Conservation (phyloP, 2,113 vertebrate species). For the Picathartes gymnocephalus region DNA sequence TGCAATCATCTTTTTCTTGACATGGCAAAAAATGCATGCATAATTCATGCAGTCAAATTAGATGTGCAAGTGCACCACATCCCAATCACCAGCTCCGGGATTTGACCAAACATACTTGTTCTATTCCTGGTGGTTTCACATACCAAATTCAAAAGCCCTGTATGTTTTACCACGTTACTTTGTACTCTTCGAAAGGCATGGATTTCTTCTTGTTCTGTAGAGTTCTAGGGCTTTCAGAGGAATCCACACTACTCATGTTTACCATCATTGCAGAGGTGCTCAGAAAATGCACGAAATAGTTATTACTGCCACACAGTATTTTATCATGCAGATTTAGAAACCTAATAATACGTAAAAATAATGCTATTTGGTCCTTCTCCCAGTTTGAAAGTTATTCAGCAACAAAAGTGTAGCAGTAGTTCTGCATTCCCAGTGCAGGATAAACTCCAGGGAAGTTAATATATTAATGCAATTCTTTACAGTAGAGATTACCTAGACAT, state of each 20-base stretch:
- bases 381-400: neutral
- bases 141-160: neutral
- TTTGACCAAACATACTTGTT: neutral
- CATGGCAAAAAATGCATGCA: neutral
- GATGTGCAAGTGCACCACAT: neutral
- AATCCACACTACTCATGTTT: neutral
- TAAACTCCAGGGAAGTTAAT: neutral
- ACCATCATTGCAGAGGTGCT: neutral
- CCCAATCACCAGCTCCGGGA: neutral
- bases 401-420: neutral
- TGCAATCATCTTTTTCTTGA: neutral
- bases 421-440: neutral
- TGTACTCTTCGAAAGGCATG: neutral
- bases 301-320: neutral
- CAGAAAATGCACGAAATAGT: neutral
- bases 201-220: neutral
- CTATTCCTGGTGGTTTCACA: neutral
- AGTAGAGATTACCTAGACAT: neutral
- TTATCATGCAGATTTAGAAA: neutral
- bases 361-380: neutral
- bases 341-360: neutral
- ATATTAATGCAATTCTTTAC: neutral
- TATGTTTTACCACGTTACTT: neutral
- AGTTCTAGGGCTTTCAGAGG: neutral
- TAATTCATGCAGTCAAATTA: neutral